Conservation (phyloP, 2,797 vertebrate genomes). For the Ataeniobius toweri region DNA sequence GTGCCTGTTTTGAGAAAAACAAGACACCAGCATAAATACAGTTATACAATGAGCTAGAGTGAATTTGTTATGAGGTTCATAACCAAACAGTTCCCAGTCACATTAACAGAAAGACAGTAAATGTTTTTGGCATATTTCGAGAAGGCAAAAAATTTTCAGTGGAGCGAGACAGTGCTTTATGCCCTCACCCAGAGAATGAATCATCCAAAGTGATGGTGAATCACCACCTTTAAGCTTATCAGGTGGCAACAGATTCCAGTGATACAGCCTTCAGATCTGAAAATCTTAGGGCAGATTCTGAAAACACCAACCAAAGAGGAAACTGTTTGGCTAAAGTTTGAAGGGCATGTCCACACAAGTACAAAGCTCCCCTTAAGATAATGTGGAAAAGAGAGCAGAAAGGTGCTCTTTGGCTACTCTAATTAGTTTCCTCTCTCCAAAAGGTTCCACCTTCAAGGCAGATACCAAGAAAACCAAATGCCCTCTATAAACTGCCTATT, state of each 20-base stretch:
- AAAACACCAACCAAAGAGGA: neutral
- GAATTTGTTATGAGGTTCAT: constrained; percentile 3
- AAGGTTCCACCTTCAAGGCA: constrained; percentile 32
- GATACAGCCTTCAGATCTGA: constrained; percentile 37
- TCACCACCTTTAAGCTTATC: constrained; percentile 55
- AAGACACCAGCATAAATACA: constrained; percentile 11
- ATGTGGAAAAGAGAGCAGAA: constrained; percentile 21
- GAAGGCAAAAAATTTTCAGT: constrained; percentile 37
- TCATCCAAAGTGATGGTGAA: constrained; percentile 64
- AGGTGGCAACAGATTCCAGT: constrained; percentile 44
- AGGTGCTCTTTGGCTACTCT: constrained; percentile 38
- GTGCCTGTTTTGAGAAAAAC: constrained; percentile 4
- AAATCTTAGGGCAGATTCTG: constrained; percentile 16
- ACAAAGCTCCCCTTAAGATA: constrained; percentile 22
- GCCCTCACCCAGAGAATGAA: constrained; percentile 57
- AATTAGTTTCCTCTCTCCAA: constrained; percentile 37
- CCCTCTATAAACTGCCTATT: constrained; percentile 43
- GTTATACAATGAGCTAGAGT: constrained; percentile 19
- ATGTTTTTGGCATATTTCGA: constrained; percentile 46
- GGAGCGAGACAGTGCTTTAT: constrained; percentile 51
- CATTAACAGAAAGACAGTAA: constrained; percentile 33
- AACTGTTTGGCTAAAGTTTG: neutral
- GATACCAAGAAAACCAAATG: constrained; percentile 33
- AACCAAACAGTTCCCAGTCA: constrained; percentile 17
- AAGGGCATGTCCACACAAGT: constrained; percentile 16